phyloP scores from a whole-genome alignment of 1,140 invertebrate species.

The Formica selysi region DNA sequence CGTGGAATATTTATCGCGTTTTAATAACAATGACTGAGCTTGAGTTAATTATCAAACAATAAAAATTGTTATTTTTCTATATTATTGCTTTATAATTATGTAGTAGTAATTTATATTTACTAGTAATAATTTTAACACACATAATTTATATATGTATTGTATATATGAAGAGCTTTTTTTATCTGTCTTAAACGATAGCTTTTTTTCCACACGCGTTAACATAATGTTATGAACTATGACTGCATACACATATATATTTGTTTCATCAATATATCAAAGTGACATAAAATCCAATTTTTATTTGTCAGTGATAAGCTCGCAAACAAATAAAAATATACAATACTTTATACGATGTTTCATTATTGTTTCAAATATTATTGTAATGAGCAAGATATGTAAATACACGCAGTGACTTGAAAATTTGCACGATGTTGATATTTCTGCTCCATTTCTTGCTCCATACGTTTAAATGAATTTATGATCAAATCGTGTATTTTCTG shows the following conservation, averaged over 20 bases:
- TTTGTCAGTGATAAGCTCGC: not conserved
- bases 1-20: not conserved
- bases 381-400: conserved; percentile 70
- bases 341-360: conserved; percentile 36
- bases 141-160: conserved; percentile 19
- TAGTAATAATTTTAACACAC: conserved; percentile 12
- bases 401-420: conserved; percentile 60
- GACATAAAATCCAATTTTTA: conserved; percentile 36
- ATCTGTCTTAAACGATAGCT: not conserved
- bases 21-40: conserved; percentile 27
- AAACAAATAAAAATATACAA: not conserved
- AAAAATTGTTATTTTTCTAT: conserved; percentile 24
- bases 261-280: conserved; percentile 25
- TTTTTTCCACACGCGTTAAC: not conserved
- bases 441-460: not conserved
- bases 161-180: not conserved
- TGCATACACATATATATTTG: conserved; percentile 1
- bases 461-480: not conserved
- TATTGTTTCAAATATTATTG: conserved; percentile 70
- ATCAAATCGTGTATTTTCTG: conserved; percentile 36
- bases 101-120: not conserved
- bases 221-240: not conserved
- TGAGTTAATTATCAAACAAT: conserved; percentile 7
- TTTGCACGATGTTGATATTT: not conserved
- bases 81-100: conserved; percentile 1